These are phyloP conservation scores for Drosophila pallidifrons DNA, from an alignment of 1,140 invertebrate genomes.

Conservation along the genomic window DNA sequence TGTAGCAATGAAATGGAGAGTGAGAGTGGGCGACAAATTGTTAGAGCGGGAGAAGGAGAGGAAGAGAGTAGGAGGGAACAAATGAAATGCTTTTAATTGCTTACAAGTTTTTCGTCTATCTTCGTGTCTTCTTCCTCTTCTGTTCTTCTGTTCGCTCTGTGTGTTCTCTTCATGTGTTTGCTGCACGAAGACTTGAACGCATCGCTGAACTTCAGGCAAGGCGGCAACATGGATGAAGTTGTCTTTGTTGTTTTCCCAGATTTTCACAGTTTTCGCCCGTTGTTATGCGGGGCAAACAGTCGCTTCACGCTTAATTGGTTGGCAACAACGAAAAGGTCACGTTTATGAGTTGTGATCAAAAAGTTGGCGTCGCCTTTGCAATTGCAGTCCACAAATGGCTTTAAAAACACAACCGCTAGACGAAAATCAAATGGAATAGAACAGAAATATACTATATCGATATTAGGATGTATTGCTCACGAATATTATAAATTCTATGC, in stretches of 20 bases:
- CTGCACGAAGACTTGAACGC: constrained; percentile 34
- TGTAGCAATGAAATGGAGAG: not conserved
- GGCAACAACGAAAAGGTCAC: constrained; percentile 66
- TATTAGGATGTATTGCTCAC: too few relatives aligned
- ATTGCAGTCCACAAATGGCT: constrained; percentile 23
- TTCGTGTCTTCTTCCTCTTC: constrained; percentile 24
- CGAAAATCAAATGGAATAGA: not conserved
- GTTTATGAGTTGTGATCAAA: constrained; percentile 72
- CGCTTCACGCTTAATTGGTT: constrained; percentile 73
- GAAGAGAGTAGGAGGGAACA: not conserved
- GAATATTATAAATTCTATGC: not conserved
- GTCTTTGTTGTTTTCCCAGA: constrained; percentile 34
- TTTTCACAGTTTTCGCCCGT: constrained; percentile 5
- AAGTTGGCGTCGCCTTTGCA: constrained; percentile 20
- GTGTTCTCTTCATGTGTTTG: constrained; percentile 1
- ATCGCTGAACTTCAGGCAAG: constrained; percentile 31
- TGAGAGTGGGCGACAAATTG: not conserved
- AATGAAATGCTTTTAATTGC: constrained; percentile 67
- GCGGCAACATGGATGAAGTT: constrained; percentile 45
- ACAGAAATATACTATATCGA: not conserved
- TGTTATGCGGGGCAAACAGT: constrained; percentile 18
- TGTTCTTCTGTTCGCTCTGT: not conserved
- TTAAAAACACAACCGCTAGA: not conserved
- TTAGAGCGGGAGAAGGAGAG: not conserved
- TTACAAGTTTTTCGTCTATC: constrained; percentile 46